These are phyloP conservation scores for Girardia tigrina DNA, from an alignment of 2,888 invertebrate genomes.

Conservation along the genomic window DNA sequence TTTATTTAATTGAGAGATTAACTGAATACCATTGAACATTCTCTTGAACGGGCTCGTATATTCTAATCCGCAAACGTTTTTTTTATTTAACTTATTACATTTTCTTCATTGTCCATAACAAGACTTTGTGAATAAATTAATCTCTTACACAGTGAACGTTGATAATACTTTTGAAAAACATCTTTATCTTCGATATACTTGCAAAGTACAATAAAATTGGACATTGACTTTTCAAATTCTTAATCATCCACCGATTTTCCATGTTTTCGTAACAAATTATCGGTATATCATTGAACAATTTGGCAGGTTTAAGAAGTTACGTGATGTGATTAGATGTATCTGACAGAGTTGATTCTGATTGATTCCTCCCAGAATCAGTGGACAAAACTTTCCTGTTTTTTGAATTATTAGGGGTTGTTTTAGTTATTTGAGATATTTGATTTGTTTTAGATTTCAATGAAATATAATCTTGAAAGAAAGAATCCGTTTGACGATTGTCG, in stretches of 20 bases:
- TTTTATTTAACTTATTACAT: conserved; percentile 85
- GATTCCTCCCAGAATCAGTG: too few relatives aligned
- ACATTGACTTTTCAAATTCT: conserved; percentile 70
- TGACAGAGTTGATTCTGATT: too few relatives aligned
- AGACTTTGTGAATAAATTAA: conserved; percentile 80
- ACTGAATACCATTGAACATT: conserved; percentile 93
- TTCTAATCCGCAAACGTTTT: conserved; percentile 92
- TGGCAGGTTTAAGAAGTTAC: conserved; percentile 24
- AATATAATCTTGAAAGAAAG: conserved; percentile 16
- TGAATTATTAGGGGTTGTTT: neutral
- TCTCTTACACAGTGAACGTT: conserved; percentile 75
- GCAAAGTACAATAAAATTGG: conserved; percentile 81
- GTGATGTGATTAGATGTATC: too few relatives aligned
- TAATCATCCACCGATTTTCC: conserved; percentile 63
- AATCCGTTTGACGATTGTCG: neutral
- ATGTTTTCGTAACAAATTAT: conserved; percentile 70
- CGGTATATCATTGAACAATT: conserved; percentile 67
- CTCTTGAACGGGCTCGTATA: conserved; percentile 95
- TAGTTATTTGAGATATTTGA: neutral
- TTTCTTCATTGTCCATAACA: conserved; percentile 94
- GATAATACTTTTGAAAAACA: conserved; percentile 88
- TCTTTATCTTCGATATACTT: conserved; percentile 98
- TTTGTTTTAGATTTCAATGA: neutral
- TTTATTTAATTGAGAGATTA: conserved; percentile 74
- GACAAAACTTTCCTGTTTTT: neutral